Evolutionary conservation across 2,888 invertebrate genomes (phyloP), one percentile per base, ranked within the genome.

Genomic region (Gari tellinella): DNA sequence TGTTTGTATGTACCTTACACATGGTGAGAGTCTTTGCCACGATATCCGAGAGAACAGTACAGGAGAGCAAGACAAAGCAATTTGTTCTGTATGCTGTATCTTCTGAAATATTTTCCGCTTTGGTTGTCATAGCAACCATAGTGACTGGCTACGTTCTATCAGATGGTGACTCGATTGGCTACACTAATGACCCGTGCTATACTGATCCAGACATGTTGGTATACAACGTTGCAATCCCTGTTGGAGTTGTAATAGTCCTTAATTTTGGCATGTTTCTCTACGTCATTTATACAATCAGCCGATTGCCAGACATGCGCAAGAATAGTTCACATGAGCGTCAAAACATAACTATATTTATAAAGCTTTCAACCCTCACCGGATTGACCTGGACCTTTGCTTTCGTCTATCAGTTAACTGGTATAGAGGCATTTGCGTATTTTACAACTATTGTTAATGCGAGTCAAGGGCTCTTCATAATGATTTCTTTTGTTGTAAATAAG

Each of bases 1-100:
- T 66, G 58, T 56, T 56, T 37, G 19, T 67, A 25, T 67, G 67
- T 40, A 53, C 67, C 3, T 46, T 55, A 26, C 67, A 67, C n/a
- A 61, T 53, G 48, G 55, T 61, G 26, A 41, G 40, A 17, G 55
- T 56, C n/a, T 40, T 64, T 26, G 19, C 38, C 7, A 23, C 12
- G n/a, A 51, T 15, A 10, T 17, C n/a, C 5, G 31, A 31, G 31
- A 31, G 31, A 31, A 17, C 45, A 19, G 17, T 15, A 5, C 7
- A 17, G 12, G 10, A 40, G 4, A 31, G 48, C 23, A 21, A 1
- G 10, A 38, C 8, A 15, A 15, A 14, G 21, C 23, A 23, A 25
- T 15, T 25, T 21, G 2, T 49, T 2, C 23, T 15, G 15, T 60
- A 60, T 31, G 45, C 26, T 19, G 10, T 48, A 19, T 31, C 17